A percentile compares a stretch with the other conserved stretches of the same genome.
These are phyloP conservation scores for Mythimna impura DNA, from an alignment of 2,888 invertebrate species.

Conservation along the genomic window DNA sequence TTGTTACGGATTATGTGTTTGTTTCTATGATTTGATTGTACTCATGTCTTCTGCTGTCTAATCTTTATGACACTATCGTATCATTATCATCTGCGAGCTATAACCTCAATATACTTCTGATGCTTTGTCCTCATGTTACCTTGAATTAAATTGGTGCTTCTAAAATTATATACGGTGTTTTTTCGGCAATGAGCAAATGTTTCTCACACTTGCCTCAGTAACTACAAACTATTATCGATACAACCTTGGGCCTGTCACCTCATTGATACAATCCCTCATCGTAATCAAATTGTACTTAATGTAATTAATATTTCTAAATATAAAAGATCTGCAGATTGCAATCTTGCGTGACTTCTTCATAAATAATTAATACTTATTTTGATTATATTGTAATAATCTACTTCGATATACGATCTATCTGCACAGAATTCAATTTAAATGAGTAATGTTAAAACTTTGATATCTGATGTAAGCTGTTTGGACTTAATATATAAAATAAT, in stretches of 20 bases:
- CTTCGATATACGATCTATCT: conserved; percentile 41
- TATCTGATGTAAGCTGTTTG: conserved; percentile 44
- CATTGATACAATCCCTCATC: conserved; percentile 64
- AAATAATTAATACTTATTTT: conserved; percentile 48
- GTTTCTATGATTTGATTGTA: conserved; percentile 68
- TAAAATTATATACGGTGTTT: conserved; percentile 45
- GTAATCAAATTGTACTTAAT: conserved; percentile 63
- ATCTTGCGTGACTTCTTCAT: conserved; percentile 61
- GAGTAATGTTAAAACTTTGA: conserved; percentile 56
- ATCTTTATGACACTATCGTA: conserved; percentile 62
- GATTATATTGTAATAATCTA: conserved; percentile 50
- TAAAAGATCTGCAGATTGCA: conserved; percentile 47
- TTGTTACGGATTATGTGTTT: conserved; percentile 71
- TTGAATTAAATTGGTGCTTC: conserved; percentile 55
- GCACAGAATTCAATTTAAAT: conserved; percentile 47
- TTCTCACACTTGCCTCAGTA: conserved; percentile 51
- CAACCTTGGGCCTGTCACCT: conserved; percentile 72
- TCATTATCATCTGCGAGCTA: conserved; percentile 21
- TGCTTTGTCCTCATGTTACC: conserved; percentile 47
- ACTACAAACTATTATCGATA: conserved; percentile 65
- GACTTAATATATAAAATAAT: conserved; percentile 43
- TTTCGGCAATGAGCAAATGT: conserved; percentile 53
- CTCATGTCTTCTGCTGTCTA: conserved; percentile 62
- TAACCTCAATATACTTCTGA: conserved; percentile 17
- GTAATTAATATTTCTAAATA: conserved; percentile 55